Base-by-base conservation (phyloP, 92 coral and sea anemone species). In the Parazoanthus atlanticus region DNA sequence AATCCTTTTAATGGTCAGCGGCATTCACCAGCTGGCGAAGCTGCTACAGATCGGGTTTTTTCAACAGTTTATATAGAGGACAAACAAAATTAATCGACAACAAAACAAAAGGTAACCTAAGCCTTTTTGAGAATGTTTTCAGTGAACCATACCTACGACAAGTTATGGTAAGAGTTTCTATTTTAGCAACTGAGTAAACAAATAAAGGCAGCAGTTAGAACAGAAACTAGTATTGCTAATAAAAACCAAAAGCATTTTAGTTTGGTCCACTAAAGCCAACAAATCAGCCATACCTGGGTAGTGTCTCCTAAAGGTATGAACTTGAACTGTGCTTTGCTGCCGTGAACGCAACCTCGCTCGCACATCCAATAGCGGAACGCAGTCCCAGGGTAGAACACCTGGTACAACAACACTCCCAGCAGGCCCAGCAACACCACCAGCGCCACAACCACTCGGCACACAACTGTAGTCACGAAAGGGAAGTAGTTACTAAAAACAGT, bases 381-480 rank as follows among this genome's bases (percentile, higher is more conserved):
- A 19, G 95, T 89, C 15, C 97, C 97, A 17, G 99, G 99, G 77
- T 77, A 91, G 80, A 92, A 89, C 80, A 91, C 79, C 84, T 97
- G 90, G 85, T 89, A 94, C 82, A 94, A 31, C 85, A 92, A 64
- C 31, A 95, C 75, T 0, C 89, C 91, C 40, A 91, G 65, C 86
- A 94, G 80, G 25, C 87, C 91, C 6, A 97, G 66, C 26, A 93
- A 38, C 34, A 94, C 8, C 12, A 89, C 69, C 21, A 96, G 84
- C 17, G 85, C 90, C 5, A 81, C 19, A 46, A 93, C 23, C 23
- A 89, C 83, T 17, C 76, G 15, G 82, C 88, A 90, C 86, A 95
- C 38, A 89, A 93, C 96, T 93, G 88, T 12, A 29, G 38, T 5
- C 5, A 31, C 13, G 25, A 46, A 31, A 23, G 49, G 23, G 38